phyloP scores from a whole-genome alignment of 2,113 vertebrate species.

The Osmerus mordax region DNA sequence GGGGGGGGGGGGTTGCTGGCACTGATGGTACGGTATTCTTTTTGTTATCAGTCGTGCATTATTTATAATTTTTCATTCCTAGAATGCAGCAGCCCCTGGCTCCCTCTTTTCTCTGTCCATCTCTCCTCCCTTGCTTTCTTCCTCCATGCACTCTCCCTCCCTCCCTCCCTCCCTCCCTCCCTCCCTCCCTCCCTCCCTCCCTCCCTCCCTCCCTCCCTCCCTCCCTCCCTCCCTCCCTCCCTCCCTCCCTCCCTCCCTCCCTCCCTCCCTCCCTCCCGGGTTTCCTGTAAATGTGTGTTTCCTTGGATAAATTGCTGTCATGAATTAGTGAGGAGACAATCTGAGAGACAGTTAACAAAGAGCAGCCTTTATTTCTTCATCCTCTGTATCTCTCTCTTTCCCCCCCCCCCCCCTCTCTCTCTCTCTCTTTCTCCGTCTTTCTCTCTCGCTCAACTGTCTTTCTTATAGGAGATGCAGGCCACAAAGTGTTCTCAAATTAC shows the following conservation, averaged over 20 bases:
- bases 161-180: too few species aligned
- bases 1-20: conserved; percentile 10
- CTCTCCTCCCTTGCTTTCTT: conserved; percentile 35
- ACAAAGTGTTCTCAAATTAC: background rate
- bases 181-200: conserved; percentile 45
- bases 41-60: conserved; percentile 73
- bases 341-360: conserved; percentile 31
- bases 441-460: too few species aligned
- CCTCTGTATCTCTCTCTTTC: conserved; percentile 8
- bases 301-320: conserved; percentile 57
- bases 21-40: conserved; percentile 41
- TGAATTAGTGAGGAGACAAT: conserved; percentile 59
- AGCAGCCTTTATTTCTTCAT: background rate
- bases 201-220: conserved; percentile 50
- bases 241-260: conserved; percentile 49
- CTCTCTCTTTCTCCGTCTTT: conserved; percentile 11
- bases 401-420: background rate
- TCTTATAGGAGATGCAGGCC: background rate
- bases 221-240: conserved; percentile 49
- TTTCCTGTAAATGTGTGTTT: conserved; percentile 45
- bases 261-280: conserved; percentile 45
- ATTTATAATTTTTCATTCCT: conserved; percentile 76
- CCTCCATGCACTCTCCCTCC: conserved; percentile 48
- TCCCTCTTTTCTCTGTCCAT: conserved; percentile 49
- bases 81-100: conserved; percentile 70